A percentile compares a stretch with the other conserved stretches of the same genome.
Conservation (phyloP, 2,797 vertebrate genomes). For the Falco columbarius region DNA sequence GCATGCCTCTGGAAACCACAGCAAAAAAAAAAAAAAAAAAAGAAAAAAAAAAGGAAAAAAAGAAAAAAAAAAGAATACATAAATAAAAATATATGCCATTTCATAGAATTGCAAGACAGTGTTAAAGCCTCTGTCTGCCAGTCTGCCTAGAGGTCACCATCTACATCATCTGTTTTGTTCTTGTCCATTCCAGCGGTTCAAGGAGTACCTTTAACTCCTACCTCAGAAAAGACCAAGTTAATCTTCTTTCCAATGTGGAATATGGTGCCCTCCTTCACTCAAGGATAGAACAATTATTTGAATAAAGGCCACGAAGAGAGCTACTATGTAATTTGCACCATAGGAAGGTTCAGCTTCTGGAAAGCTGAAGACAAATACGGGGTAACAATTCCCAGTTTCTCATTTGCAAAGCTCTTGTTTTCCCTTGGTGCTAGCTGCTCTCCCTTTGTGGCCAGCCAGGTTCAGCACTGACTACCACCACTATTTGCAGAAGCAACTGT, state of each 20-base stretch:
- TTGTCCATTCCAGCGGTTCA: not conserved
- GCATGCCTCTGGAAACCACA: constrained; percentile 60
- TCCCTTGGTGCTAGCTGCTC: not conserved
- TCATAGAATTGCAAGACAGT: not conserved
- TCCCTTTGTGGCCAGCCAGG: not conserved
- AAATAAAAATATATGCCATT: constrained; percentile 46
- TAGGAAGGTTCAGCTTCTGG: not conserved
- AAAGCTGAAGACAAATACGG: not conserved
- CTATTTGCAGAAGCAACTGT: not conserved
- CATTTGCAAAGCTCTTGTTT: not conserved
- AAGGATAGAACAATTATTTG: not conserved
- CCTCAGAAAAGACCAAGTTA: not conserved
- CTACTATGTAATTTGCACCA: not conserved
- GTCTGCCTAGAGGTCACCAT: not conserved
- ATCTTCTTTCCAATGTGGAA: not conserved
- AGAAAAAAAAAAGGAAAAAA: not conserved
- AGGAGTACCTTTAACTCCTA: not conserved
- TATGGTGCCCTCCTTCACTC: not conserved
- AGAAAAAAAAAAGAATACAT: not conserved
- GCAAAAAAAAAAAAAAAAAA: not conserved
- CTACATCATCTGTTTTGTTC: not conserved
- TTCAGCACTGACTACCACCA: not conserved
- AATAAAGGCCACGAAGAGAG: not conserved
- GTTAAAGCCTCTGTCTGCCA: not conserved
- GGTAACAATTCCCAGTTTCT: not conserved